These are phyloP conservation scores for Agriotes lineatus DNA, from an alignment of 2,888 invertebrate species.

Conservation along the genomic window DNA sequence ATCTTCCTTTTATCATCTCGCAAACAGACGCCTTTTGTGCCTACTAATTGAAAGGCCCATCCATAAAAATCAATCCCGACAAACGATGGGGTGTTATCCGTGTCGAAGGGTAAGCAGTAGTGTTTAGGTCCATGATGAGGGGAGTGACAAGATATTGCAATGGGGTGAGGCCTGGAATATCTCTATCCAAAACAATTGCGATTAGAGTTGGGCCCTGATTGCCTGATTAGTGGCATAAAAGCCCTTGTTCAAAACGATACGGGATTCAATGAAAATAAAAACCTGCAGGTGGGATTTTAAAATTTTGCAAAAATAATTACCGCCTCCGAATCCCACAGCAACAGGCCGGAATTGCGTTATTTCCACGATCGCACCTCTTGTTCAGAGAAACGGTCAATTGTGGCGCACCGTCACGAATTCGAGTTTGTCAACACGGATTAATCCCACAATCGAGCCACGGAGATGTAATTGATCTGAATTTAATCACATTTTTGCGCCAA, in stretches of 20 bases:
- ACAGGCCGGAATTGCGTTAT: not conserved
- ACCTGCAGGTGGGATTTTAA: too few species aligned
- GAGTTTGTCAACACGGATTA: constrained; percentile 58
- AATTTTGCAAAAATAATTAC: too few species aligned
- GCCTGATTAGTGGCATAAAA: too few species aligned
- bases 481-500: constrained; percentile 62
- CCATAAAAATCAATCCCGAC: constrained; percentile 62
- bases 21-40: constrained; percentile 53
- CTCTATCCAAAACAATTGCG: constrained; percentile 3
- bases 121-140: constrained; percentile 33
- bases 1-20: constrained; percentile 54
- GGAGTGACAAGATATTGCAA: constrained; percentile 37
- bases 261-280: too few species aligned
- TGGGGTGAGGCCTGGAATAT: not conserved
- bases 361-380: constrained; percentile 16
- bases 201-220: not conserved
- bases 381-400: constrained; percentile 22
- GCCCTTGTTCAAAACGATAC: too few species aligned
- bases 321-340: too few species aligned
- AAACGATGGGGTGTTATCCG: constrained; percentile 47
- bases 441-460: constrained; percentile 54
- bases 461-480: constrained; percentile 58
- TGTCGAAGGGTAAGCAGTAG: constrained; percentile 47
- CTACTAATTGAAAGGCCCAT: constrained; percentile 64
- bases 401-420: constrained; percentile 37